phyloP scores from a whole-genome alignment of 2,113 vertebrate species.

The Tympanuchus pallidicinctus region DNA sequence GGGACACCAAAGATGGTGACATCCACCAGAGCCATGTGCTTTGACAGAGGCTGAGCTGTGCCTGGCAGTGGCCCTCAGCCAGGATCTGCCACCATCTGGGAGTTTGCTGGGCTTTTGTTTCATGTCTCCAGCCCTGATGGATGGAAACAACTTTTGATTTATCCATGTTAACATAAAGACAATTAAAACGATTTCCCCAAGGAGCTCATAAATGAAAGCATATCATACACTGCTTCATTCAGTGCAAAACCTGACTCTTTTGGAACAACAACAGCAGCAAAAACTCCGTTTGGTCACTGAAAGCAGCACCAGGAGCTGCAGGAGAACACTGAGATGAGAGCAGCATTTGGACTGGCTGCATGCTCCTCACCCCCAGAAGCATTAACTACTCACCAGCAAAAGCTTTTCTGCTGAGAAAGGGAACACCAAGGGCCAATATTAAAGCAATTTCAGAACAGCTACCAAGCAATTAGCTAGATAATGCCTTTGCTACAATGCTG shows the following conservation, averaged over 20 bases:
- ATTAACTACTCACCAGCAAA: background rate
- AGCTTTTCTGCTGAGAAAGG: background rate
- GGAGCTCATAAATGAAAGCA: conserved; percentile 42
- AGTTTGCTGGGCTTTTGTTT: conserved; percentile 37
- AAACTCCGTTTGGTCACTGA: background rate
- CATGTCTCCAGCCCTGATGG: background rate
- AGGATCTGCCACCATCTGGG: conserved; percentile 62
- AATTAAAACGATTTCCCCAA: conserved; percentile 49
- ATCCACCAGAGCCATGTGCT: background rate
- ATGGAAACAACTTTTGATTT: conserved; percentile 29
- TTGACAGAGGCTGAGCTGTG: background rate
- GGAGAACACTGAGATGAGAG: background rate
- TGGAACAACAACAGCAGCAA: background rate
- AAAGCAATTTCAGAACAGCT: background rate
- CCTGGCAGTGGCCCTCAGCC: conserved; percentile 33
- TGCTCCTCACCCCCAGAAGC: background rate
- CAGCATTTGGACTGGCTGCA: background rate
- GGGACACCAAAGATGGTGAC: background rate
- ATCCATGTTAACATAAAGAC: conserved; percentile 54
- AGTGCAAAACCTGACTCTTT: conserved; percentile 33
- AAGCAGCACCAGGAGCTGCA: background rate
- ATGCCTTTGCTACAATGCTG: background rate
- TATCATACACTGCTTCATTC: background rate
- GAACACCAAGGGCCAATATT: background rate
- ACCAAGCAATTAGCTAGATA: background rate